A percentile compares a stretch with the other conserved stretches of the same genome.
phyloP scores from a whole-genome alignment of 2,888 invertebrate genomes.

The Sarcophaga variegata region DNA sequence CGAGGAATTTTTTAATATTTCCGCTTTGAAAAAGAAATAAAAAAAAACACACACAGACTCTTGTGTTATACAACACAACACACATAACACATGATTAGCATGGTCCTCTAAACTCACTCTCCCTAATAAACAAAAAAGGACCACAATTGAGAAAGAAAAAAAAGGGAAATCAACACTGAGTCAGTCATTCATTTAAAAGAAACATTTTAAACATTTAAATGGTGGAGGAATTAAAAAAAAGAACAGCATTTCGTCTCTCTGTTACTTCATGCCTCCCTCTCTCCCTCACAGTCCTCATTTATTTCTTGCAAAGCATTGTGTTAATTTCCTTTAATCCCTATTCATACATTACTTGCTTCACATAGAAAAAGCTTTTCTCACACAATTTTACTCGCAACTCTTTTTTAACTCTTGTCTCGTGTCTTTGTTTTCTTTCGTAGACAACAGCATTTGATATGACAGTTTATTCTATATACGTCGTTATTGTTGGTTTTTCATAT shows the following conservation, averaged over 20 bases:
- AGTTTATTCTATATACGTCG: no score
- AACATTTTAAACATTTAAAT: neutral
- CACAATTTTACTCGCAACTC: no score
- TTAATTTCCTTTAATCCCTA: neutral
- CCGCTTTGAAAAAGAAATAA: constrained; percentile 44
- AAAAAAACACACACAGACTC: neutral
- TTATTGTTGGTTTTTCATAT: no score
- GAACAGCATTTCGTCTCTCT: neutral
- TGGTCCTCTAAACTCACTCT: no score
- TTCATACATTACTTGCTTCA: neutral
- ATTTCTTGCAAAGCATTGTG: neutral
- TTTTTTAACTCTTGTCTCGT: no score
- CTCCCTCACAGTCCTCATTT: neutral
- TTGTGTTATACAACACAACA: neutral
- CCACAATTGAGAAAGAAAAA: neutral
- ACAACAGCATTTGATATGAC: no score
- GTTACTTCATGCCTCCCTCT: neutral
- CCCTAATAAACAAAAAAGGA: neutral
- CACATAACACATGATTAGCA: no score
- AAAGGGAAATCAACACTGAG: neutral
- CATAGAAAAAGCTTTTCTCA: no score
- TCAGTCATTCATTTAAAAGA: neutral
- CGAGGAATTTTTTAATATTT: constrained; percentile 63
- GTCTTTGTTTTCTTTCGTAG: no score
- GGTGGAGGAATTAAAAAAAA: neutral